Conservation (phyloP, 1,140 invertebrate genomes). For the Lepidurus couesii region DNA sequence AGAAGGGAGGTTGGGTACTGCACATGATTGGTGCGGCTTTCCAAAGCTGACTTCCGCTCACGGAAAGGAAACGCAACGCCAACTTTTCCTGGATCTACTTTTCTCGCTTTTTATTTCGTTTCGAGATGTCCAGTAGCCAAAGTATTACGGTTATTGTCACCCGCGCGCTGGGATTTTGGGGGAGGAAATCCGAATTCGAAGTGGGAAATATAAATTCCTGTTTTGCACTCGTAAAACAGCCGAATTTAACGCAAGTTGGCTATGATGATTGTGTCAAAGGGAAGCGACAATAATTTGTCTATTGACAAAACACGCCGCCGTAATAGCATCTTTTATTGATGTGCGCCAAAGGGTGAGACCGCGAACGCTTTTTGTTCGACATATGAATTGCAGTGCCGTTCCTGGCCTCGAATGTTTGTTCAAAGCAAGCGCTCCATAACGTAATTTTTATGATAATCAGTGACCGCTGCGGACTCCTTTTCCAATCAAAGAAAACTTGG, state of each 20-base stretch:
- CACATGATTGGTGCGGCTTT: too few species aligned
- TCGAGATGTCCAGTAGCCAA: too few species aligned
- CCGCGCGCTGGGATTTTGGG: too few species aligned
- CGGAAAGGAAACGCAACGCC: too few species aligned
- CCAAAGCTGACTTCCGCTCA: too few species aligned
- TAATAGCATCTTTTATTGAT: constrained; percentile 22
- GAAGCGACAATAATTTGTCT: constrained; percentile 10
- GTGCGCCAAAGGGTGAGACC: not conserved
- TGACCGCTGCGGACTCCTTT: not conserved
- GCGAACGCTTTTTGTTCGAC: not conserved
- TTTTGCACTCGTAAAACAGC: not conserved
- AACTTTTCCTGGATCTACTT: too few species aligned
- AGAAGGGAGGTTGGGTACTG: too few species aligned
- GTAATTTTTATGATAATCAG: not conserved
- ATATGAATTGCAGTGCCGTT: not conserved
- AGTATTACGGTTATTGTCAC: too few species aligned
- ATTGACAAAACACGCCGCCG: constrained; percentile 18
- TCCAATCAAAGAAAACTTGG: not conserved
- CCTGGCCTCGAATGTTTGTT: not conserved
- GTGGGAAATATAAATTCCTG: too few species aligned
- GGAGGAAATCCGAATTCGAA: too few species aligned
- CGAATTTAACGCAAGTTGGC: not conserved
- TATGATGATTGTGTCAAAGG: constrained; percentile 8
- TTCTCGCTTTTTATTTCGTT: too few species aligned
- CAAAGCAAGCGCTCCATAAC: not conserved